Percentiles rank a stretch among this genome's conserved stretches.
These are phyloP conservation scores for Stenchaetothrips biformis DNA, from an alignment of 2,888 invertebrate genomes.

Conservation along the genomic window DNA sequence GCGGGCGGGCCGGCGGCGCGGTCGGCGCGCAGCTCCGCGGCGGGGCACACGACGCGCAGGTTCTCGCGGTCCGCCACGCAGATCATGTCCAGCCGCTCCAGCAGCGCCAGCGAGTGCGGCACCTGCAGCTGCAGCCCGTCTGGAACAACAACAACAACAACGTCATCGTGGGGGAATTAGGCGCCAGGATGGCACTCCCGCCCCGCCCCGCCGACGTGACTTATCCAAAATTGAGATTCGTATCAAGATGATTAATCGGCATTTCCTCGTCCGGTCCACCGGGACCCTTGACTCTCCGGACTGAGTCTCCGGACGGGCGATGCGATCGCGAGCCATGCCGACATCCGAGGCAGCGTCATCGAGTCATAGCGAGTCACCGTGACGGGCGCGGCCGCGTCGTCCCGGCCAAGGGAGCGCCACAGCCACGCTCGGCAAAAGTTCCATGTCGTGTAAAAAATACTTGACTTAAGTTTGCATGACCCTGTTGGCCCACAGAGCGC, in stretches of 20 bases:
- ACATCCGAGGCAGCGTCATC: neutral
- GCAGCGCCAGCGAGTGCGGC: slow-evolving; percentile 83
- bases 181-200: no score
- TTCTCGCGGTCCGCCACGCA: slow-evolving; percentile 97
- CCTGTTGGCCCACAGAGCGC: no score
- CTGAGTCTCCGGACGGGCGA: no score
- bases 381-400: no score
- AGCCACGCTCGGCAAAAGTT: no score
- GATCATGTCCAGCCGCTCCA: slow-evolving; percentile 79
- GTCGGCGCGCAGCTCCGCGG: slow-evolving; percentile 26
- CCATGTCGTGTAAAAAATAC: no score
- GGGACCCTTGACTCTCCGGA: no score
- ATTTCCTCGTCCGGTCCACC: no score
- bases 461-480: no score
- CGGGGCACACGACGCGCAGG: slow-evolving; percentile 75
- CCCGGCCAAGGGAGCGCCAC: no score
- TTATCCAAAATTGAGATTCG: neutral
- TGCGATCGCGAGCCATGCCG: no score
- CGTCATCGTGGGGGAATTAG: no score
- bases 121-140: slow-evolving; percentile 53
- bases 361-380: neutral
- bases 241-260: neutral
- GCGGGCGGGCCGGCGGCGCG: slow-evolving; percentile 41
- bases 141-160: neutral
- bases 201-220: neutral